A percentile compares a stretch with the other conserved stretches of the same genome.
These are phyloP conservation scores for Chloroclystis v-ata DNA, from an alignment of 2,888 invertebrate genomes.

Conservation along the genomic window DNA sequence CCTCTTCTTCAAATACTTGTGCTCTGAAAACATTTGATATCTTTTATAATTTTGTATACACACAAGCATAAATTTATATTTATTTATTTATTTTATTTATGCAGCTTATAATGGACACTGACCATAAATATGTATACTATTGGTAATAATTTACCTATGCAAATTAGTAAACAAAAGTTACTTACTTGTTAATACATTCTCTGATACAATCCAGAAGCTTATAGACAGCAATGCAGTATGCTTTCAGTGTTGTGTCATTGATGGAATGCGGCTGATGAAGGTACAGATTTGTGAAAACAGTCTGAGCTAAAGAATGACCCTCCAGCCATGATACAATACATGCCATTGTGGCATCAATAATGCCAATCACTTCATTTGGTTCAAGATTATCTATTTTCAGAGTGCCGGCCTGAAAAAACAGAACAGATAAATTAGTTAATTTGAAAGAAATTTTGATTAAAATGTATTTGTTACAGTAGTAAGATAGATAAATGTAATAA, in stretches of 20 bases:
- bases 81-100: too few species aligned
- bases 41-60: too few species aligned
- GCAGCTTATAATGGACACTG: too few species aligned
- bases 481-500: too few species aligned
- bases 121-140: too few species aligned
- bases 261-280: conserved; percentile 93
- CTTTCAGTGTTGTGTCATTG: conserved; percentile 87
- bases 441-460: neutral
- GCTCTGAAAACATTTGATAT: conserved; percentile 71
- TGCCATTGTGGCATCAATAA: conserved; percentile 95
- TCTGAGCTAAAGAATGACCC: conserved; percentile 97
- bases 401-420: conserved; percentile 80
- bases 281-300: conserved; percentile 97
- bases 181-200: conserved; percentile 91
- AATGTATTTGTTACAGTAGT: too few species aligned
- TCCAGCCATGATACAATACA: conserved; percentile 98
- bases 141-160: too few species aligned
- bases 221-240: conserved; percentile 91
- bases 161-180: conserved; percentile 28
- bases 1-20: conserved; percentile 95
- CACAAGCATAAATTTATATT: too few species aligned
- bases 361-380: conserved; percentile 89
- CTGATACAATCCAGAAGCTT: conserved; percentile 93
- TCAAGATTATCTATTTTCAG: conserved; percentile 87
- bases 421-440: too few species aligned